These are phyloP conservation scores for Penaeus monodon DNA, from an alignment of 2,888 invertebrate species.

Conservation along the genomic window DNA sequence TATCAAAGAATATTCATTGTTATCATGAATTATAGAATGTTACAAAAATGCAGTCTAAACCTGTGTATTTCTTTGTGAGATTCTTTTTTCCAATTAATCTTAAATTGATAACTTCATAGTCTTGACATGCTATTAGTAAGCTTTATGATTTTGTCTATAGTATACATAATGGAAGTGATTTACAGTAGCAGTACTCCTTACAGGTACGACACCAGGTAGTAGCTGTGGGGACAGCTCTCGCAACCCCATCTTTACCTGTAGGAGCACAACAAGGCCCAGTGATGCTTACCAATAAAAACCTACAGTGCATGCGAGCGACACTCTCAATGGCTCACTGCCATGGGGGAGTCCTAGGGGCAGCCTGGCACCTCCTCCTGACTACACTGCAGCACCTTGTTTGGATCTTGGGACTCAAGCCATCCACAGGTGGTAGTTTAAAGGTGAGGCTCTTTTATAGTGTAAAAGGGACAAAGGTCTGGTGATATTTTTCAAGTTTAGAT, in stretches of 20 bases:
- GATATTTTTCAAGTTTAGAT: no score
- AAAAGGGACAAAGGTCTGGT: no score
- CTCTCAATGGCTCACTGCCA: conserved; percentile 91
- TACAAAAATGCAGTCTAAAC: no score
- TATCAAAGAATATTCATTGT: no score
- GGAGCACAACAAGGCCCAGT: conserved; percentile 89
- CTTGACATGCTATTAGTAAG: no score
- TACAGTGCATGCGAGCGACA: conserved; percentile 94
- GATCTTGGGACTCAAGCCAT: conserved; percentile 95
- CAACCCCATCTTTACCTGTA: conserved; percentile 83
- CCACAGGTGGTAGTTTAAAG: conserved; percentile 92
- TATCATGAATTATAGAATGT: no score
- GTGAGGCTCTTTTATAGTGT: conserved; percentile 73
- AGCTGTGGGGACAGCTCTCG: conserved; percentile 95
- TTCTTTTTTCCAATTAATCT: no score
- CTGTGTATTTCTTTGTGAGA: no score
- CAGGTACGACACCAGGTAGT: conserved; percentile 87
- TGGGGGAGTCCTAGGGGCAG: conserved; percentile 89
- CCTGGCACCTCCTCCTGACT: conserved; percentile 96
- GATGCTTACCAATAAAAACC: conserved; percentile 97
- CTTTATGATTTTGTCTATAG: no score
- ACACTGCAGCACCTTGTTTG: conserved; percentile 88
- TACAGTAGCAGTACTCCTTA: conserved; percentile 10
- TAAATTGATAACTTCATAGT: no score
- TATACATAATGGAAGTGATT: no score